Evolutionary conservation across 1,140 invertebrate genomes (phyloP), one percentile per base, ranked within the genome.

Genomic region (Pogonomyrmex barbatus): DNA sequence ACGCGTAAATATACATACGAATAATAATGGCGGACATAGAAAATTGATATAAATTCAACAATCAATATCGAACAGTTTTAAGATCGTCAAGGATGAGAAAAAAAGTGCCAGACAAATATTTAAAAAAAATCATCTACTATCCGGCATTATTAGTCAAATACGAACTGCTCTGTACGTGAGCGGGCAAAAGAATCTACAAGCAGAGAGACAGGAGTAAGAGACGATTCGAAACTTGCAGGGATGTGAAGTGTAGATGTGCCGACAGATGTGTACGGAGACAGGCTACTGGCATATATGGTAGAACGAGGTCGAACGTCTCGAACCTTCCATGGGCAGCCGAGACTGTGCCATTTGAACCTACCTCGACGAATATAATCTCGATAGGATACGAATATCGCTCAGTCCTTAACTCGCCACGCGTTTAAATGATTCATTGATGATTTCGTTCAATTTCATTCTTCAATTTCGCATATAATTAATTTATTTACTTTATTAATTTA

Each of bases 291-390:
- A 73, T 58, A 60, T 76, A 77, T 81, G 75, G 79, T 47, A 52
- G 86, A 91, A 89, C 82, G 85, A 91, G 90, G 88, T 89, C 90
- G 90, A 84, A 91, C 86, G 78, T 86, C 90, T 91, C 89, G 90
- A 91, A 89, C 65, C 76, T 91, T 89, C 82, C 56, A 85, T 50
- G 81, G 70, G 36, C 79, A 62, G 33, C 10, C 47, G 71, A 47
- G 62, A 87, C 56, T 68, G 85, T 58, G 50, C 54, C 60, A 62
- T 84, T 62, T 62, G 71, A 60, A 65, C 45, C 70, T 60, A 58
- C 2, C 45, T 83, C 58, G 76, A 58, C 50, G 50, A 65, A 42
- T 17, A 47, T 87, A 14, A n/a, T 24, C 70, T 24, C 68, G 12
- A 81, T 54, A 30, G n/a, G 33, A 50, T 68, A 82, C 24, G 45